A percentile compares a stretch with the other conserved stretches of the same genome.
Evolutionary conservation across 1,140 invertebrate species (phyloP).

Genomic region (Bemisia tabaci): DNA sequence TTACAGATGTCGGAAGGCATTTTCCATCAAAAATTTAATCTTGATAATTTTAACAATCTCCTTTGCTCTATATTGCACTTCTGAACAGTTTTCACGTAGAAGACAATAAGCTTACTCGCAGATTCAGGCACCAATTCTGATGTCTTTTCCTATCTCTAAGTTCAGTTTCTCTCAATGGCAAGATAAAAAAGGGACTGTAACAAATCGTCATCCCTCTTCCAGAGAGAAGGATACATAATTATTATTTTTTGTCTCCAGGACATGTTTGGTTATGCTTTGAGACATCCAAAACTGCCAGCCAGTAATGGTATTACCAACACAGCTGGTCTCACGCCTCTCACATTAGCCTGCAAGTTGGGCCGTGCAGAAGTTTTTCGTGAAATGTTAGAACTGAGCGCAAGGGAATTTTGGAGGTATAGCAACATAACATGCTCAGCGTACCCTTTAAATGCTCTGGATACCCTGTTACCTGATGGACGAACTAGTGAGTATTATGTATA

Average conservation of each 20-base stretch:
- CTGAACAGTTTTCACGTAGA: too few species aligned
- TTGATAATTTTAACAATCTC: too few species aligned
- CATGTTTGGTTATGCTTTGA: slow-evolving; percentile 94
- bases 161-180: too few species aligned
- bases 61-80: too few species aligned
- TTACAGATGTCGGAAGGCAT: too few species aligned
- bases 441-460: slow-evolving; percentile 90
- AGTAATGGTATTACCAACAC: slow-evolving; percentile 76
- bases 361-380: slow-evolving; percentile 91
- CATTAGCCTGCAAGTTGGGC: slow-evolving; percentile 89
- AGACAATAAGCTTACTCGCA: too few species aligned
- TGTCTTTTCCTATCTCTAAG: too few species aligned
- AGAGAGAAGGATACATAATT: too few species aligned
- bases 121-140: too few species aligned
- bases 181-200: too few species aligned
- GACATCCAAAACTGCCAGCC: slow-evolving; percentile 84
- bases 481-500: slow-evolving; percentile 87
- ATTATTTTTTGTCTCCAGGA: slow-evolving; percentile 45
- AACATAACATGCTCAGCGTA: slow-evolving; percentile 99
- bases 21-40: too few species aligned
- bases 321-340: slow-evolving; percentile 86
- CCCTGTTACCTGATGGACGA: slow-evolving; percentile 79
- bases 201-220: too few species aligned
- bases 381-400: slow-evolving; percentile 89
- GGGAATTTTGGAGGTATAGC: slow-evolving; percentile 97